Conservation (phyloP, 1,140 invertebrate species). For the Tribolium madens region DNA sequence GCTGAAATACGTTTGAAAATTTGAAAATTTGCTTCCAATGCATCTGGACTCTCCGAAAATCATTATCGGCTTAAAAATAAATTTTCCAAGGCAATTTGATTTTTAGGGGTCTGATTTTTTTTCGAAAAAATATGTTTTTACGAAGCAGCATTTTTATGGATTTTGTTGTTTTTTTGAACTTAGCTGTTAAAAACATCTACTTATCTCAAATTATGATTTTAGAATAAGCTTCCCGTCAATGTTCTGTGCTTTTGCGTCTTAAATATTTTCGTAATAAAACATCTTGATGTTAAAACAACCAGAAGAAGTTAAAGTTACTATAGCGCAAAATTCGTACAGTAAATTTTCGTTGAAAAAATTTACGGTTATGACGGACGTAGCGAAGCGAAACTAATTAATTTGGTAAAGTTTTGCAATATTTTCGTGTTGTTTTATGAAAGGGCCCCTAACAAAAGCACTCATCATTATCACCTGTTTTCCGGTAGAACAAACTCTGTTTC, state of each 20-base stretch:
- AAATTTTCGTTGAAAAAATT: slow-evolving; percentile 29
- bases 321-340: neutral
- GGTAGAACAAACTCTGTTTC: slow-evolving; percentile 12
- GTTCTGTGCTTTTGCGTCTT: neutral
- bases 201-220: neutral
- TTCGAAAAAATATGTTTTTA: too few species aligned
- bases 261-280: neutral
- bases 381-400: slow-evolving; percentile 16
- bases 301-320: neutral
- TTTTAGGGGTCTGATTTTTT: too few species aligned
- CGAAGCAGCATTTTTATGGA: too few species aligned
- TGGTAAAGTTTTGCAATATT: slow-evolving; percentile 1
- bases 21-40: too few species aligned
- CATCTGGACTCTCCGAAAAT: too few species aligned
- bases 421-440: neutral
- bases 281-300: neutral
- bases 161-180: too few species aligned
- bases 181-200: neutral
- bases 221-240: neutral
- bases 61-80: too few species aligned
- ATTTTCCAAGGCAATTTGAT: too few species aligned
- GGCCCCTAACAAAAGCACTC: slow-evolving; percentile 6
- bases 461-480: slow-evolving; percentile 45
- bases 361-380: slow-evolving; percentile 26
- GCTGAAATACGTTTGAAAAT: too few species aligned